phyloP scores from a whole-genome alignment of 1,140 invertebrate genomes.

The Aphis craccivora region DNA sequence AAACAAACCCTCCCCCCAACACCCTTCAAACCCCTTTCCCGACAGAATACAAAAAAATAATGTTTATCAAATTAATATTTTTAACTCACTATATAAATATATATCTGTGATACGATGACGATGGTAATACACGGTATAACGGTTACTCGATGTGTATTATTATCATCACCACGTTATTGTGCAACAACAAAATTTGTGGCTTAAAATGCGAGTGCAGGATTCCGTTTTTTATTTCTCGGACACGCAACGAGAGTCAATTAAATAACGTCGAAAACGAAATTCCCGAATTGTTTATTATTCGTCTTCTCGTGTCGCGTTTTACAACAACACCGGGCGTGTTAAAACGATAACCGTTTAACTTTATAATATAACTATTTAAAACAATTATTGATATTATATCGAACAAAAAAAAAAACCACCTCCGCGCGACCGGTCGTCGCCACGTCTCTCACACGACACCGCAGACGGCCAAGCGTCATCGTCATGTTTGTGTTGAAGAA shows the following conservation, averaged over 20 bases:
- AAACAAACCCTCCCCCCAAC: not conserved
- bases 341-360: not conserved
- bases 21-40: no score
- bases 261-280: conserved; percentile 40
- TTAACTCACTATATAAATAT: not conserved
- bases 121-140: not conserved
- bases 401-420: not conserved
- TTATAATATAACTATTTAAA: not conserved
- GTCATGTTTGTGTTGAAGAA: not conserved
- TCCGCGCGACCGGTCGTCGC: no score
- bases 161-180: conserved; percentile 30
- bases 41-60: not conserved
- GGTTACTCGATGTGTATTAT: not conserved
- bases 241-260: conserved; percentile 51
- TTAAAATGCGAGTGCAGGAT: not conserved
- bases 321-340: not conserved
- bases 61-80: not conserved
- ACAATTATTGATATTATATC: not conserved
- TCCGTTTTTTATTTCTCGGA: not conserved
- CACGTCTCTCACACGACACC: no score
- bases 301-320: not conserved
- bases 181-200: conserved; percentile 36
- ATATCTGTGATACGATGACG: conserved; percentile 42
- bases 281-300: conserved; percentile 31
- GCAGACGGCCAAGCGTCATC: no score